phyloP scores from a whole-genome alignment of 2,113 vertebrate genomes.

The Pangasianodon hypophthalmus region DNA sequence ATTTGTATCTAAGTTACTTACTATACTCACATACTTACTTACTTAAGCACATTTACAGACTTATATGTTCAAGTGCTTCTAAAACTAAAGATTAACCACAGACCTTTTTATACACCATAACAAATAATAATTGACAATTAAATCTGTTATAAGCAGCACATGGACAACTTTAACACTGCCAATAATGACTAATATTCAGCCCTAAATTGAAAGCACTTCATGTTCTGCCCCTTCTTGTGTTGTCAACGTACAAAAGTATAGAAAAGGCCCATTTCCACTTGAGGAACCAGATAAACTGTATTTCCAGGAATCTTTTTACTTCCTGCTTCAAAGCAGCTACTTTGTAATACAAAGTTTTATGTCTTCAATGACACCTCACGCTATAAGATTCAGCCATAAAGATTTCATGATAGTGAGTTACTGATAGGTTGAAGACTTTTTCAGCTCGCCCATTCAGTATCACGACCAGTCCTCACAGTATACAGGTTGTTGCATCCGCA shows the following conservation, averaged over 20 bases:
- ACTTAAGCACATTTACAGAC: background rate
- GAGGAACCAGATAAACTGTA: background rate
- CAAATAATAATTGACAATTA: background rate
- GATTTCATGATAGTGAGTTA: background rate
- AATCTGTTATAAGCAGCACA: background rate
- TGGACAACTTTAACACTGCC: background rate
- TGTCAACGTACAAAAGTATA: background rate
- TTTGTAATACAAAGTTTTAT: background rate
- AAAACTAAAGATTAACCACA: background rate
- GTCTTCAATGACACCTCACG: background rate
- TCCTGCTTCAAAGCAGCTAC: background rate
- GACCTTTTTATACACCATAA: background rate
- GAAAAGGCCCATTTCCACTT: background rate
- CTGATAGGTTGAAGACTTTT: background rate
- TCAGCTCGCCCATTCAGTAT: background rate
- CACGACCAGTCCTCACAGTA: background rate
- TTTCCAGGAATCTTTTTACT: background rate
- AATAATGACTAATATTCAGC: background rate
- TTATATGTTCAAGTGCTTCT: background rate
- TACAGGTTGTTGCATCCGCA: background rate
- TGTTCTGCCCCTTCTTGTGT: background rate
- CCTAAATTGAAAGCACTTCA: background rate
- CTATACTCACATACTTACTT: background rate
- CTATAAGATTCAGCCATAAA: background rate
- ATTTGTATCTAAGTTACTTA: background rate